Conservation (phyloP, 2,888 invertebrate species). For the Mimumesa dahlbomi region DNA sequence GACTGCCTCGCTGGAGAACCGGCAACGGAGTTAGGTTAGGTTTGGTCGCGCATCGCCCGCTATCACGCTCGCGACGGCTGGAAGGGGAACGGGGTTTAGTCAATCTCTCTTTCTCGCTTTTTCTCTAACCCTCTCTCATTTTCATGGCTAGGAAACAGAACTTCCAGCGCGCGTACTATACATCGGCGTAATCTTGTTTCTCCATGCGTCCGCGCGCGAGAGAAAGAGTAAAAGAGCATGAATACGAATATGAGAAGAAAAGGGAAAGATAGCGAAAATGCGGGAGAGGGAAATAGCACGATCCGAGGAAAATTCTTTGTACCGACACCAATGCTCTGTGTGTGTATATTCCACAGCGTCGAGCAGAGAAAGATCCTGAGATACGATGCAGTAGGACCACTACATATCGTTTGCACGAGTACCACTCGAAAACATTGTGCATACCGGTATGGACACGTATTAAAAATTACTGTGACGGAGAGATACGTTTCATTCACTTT, state of each 20-base stretch:
- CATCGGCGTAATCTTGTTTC: conserved; percentile 75
- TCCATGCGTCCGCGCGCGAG: conserved; percentile 55
- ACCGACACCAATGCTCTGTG: conserved; percentile 46
- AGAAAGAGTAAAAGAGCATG: conserved; percentile 57
- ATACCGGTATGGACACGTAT: not conserved
- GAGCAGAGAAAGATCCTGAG: conserved; percentile 28
- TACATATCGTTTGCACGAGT: conserved; percentile 28
- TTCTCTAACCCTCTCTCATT: conserved; percentile 28
- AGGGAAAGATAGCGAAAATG: conserved; percentile 65
- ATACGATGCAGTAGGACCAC: conserved; percentile 20
- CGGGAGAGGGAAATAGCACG: conserved; percentile 55
- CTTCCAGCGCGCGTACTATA: conserved; percentile 61
- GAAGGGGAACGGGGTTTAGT: conserved; percentile 79
- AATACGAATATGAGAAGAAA: conserved; percentile 3
- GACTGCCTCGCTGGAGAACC: conserved; percentile 70
- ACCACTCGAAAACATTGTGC: conserved; percentile 1
- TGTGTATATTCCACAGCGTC: conserved; percentile 8
- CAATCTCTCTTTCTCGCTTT: conserved; percentile 49
- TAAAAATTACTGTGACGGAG: not conserved
- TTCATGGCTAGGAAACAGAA: conserved; percentile 46
- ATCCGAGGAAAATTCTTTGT: conserved; percentile 68
- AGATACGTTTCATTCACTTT: conserved; percentile 5
- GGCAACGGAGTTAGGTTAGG: conserved; percentile 74
- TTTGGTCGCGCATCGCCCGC: conserved; percentile 71
- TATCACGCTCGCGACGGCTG: conserved; percentile 68